Base-by-base conservation (phyloP, 2,113 vertebrate species). In the Vulpes ferrilata region DNA sequence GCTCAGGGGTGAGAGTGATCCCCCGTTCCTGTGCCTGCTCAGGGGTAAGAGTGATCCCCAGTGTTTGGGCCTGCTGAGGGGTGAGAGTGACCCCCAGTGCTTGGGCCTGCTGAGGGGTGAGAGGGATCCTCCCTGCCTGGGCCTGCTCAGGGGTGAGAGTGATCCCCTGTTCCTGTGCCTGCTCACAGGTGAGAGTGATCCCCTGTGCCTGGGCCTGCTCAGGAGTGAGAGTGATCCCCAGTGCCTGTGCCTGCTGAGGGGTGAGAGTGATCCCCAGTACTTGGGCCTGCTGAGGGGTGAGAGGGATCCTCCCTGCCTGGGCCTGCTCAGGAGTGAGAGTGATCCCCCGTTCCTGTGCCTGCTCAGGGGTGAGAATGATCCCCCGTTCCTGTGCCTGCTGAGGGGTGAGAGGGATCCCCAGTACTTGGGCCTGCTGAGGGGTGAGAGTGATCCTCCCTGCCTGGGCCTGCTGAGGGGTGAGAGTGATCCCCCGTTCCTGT, bases 361-460 rank as follows among this genome's bases (percentile, higher is more conserved):
- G 5, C 2, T 78, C 0, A 20, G 62, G 43, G 1, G 43, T 35
- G 59, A 55, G 2, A 0, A 60, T 35, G 17, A 53, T 1, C 1
- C 5, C n/a, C 13, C 2, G 7, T 30, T 12, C 35, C 7, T 55
- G 59, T 1, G 60, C 60, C 48, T 94, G 11, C 0, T 67, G 0
- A 15, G 74, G 43, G 3, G 43, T 35, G 43, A 55, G 0, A 4
- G 57, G 23, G 20, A 62, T 35, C 4, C 30, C 35, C 6, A 0
- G 15, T 12, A 20, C 9, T 30, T 67, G n/a, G 1, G 20, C 30
- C 35, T 93, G 32, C 17, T 51, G 0, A 19, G 30, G 27, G 13
- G 30, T 69, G 7, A 43, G 0, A 15, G 53, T 35, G 3, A 59
- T 11, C 1, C 55, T 16, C 16, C 0, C 0, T 2, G 3, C 11